These are phyloP conservation scores for Meganola albula DNA, from an alignment of 2,888 invertebrate genomes.

Conservation along the genomic window DNA sequence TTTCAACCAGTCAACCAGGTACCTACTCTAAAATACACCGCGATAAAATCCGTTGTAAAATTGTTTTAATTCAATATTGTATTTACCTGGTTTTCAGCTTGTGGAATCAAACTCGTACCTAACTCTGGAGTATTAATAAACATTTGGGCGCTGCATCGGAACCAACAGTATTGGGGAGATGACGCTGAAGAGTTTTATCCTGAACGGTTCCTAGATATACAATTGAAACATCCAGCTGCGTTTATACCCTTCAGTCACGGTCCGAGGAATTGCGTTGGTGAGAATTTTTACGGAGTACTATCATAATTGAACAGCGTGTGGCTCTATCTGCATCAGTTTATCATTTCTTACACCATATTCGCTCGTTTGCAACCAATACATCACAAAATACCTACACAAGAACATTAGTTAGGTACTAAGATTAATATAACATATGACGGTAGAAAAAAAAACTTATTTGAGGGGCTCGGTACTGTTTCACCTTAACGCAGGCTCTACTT, in stretches of 20 bases:
- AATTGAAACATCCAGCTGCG: constrained; percentile 30
- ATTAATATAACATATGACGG: too few relatives aligned
- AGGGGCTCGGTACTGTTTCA: too few relatives aligned
- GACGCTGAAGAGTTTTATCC: constrained; percentile 43
- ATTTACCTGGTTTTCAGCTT: constrained; percentile 26
- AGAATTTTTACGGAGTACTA: too few relatives aligned
- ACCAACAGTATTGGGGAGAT: constrained; percentile 44
- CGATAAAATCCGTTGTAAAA: neutral
- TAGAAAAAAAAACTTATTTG: too few relatives aligned
- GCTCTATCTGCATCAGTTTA: too few relatives aligned
- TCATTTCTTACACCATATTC: too few relatives aligned
- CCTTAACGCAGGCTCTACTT: too few relatives aligned
- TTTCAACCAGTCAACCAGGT: too few relatives aligned
- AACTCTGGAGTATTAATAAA: constrained; percentile 31
- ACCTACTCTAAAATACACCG: neutral
- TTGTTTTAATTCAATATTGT: neutral
- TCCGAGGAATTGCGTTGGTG: constrained; percentile 44
- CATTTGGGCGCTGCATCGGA: constrained; percentile 43
- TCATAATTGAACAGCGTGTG: too few relatives aligned
- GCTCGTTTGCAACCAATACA: too few relatives aligned
- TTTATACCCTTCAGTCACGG: constrained; percentile 44
- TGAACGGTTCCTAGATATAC: constrained; percentile 36
- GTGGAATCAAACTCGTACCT: constrained; percentile 32
- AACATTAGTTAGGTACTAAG: too few relatives aligned
- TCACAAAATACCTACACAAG: too few relatives aligned